Conservation (phyloP, 2,888 invertebrate species). For the Ditylenchus weischeri region DNA sequence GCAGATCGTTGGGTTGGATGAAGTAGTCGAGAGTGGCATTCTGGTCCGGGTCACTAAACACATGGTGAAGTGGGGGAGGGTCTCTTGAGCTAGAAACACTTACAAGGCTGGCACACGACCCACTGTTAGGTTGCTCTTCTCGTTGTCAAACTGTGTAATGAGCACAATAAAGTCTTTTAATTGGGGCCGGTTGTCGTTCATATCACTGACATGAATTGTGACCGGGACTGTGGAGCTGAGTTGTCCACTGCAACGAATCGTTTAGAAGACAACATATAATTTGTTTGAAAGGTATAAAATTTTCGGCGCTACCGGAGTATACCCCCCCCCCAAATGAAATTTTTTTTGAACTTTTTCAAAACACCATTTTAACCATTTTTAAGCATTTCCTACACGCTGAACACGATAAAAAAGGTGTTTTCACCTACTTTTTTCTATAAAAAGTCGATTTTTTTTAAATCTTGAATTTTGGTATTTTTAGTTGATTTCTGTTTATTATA, state of each 20-base stretch:
- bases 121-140: conserved; percentile 29
- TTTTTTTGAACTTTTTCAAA: too few relatives aligned
- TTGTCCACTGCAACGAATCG: conserved; percentile 44
- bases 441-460: too few relatives aligned
- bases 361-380: too few relatives aligned
- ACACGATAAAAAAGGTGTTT: too few relatives aligned
- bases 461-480: too few relatives aligned
- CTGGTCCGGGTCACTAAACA: conserved; percentile 54
- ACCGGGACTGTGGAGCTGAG: conserved; percentile 54
- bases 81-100: conserved; percentile 11
- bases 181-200: conserved; percentile 83
- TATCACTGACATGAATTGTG: conserved; percentile 53
- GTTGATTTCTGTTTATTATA: too few relatives aligned
- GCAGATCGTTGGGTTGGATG: conserved; percentile 48
- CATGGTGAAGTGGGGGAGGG: neutral
- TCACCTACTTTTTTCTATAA: too few relatives aligned
- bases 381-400: too few relatives aligned
- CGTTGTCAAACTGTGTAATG: conserved; percentile 63
- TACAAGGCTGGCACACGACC: conserved; percentile 54
- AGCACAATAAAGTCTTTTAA: conserved; percentile 84
- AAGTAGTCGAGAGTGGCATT: conserved; percentile 55
- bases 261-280: too few relatives aligned
- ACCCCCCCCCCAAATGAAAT: too few relatives aligned
- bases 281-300: too few relatives aligned
- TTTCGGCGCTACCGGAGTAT: too few relatives aligned